Evolutionary conservation across 2,888 invertebrate species (phyloP), one percentile per base, ranked within the genome.

Genomic region (Aelia acuminata): DNA sequence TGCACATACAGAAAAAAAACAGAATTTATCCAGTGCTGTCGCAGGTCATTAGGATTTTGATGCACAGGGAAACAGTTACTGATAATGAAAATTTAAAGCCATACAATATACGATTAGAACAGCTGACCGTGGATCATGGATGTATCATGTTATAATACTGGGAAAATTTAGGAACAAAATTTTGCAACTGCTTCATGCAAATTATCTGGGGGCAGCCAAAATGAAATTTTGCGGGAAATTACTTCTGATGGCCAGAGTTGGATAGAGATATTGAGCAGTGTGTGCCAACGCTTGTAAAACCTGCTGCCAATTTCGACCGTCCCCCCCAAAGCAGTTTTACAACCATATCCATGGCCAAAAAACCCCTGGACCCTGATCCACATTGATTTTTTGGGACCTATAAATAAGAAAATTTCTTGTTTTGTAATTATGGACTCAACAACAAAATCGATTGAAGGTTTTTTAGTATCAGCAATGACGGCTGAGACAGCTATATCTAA

Each of bases 1-100:
- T 91, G 84, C 90, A 90, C 8, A 91, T 92, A 80, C 48, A 50
- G 4, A 47, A 86, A 26, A 87, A 85, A 48, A 88, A 87, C 50
- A 91, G 84, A 48, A 88, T 8, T 4, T 88, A 89, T 63, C 88
- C 84, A 53, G 26, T 88, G 7, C 48, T 88, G 26, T 48, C 87
- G 47, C 47, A 85, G 48, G 48, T 88, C 22, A 47, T 49, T n/a
- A 15, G 18, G 35, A 35, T 35, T 86, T 22, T 86, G 80, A 7
- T 80, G 63, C 13, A 50, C 47, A 35, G 57, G 1, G 35, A 39
- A 35, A n/a, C 86, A 31, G 20, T 50, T 50, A 7, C 86, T 35
- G 22, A 53, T 2, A 50, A 89, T 35, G 88, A 88, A 85, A 53
- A 53, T 22, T 57, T 89, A 26, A 49, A 26, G 43, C 88, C 47